Evolutionary conservation across 2,113 vertebrate species (phyloP), one percentile per base, ranked within the genome.

Genomic region (Phylloscopus whistleri): DNA sequence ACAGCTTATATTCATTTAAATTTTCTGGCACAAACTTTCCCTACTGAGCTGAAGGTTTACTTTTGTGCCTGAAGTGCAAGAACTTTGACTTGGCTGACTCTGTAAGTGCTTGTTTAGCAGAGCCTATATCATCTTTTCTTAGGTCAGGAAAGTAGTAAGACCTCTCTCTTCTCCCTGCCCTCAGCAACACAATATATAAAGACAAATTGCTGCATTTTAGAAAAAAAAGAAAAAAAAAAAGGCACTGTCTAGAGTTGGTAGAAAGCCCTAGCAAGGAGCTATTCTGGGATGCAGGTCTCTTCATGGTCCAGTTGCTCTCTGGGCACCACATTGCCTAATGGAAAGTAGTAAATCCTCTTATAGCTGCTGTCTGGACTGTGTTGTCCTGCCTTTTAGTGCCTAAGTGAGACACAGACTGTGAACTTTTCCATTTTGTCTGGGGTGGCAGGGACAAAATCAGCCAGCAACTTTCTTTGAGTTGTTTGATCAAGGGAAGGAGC

Each of bases 311-410:
- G 51, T 73, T 85, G 69, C 20, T 35, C 74, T 91, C 82, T 49
- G 46, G 78, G 62, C 24, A 87, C 62, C 53, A 90, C 53, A 44
- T 10, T 75, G 66, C 52, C 69, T 91, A 69, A 84, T 75, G 70
- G 81, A 87, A 91, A 87, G 23, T 17, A 89, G 35, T 75, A 91
- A 93, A 94, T 93, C 66, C 56, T 94, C 48, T 94, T 84, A 51
- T 18, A 91, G 84, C 30, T 87, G 64, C 53, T 94, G 56, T 75
- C 90, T 89, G 69, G 56, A 41, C 64, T 55, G 26, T 43, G 37
- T 35, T 74, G 46, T 22, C 56, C 51, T 74, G 49, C 82, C 60
- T 23, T 92, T 70, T 39, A 59, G 35, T 75, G 58, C 44, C 59
- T 89, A 73, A 73, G 22, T 70, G 59, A 92, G 51, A 77, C 19